These are phyloP conservation scores for Acleris emargana DNA, from an alignment of 2,888 invertebrate genomes.

Conservation along the genomic window DNA sequence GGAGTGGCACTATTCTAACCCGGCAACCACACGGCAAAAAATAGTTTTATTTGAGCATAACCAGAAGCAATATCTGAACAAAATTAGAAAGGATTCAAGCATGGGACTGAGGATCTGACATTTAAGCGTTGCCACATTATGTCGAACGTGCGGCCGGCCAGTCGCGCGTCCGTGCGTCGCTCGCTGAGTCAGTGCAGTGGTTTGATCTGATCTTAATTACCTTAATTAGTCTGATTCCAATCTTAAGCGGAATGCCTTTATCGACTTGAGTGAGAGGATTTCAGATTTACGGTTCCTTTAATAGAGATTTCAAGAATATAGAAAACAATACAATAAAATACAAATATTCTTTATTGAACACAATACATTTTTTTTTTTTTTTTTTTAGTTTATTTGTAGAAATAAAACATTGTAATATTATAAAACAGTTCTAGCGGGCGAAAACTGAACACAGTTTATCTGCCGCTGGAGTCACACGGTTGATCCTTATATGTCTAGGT, in stretches of 20 bases:
- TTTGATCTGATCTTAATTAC: background rate
- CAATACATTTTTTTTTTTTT: no score
- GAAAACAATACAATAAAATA: background rate
- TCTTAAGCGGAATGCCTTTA: background rate
- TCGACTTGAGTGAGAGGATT: background rate
- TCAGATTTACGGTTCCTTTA: background rate
- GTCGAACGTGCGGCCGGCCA: background rate
- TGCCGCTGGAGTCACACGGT: no score
- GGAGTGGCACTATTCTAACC: no score
- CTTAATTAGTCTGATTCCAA: background rate
- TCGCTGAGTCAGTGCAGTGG: background rate
- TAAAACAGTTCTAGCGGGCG: no score
- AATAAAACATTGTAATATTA: no score
- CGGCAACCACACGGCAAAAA: no score
- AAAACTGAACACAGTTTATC: no score
- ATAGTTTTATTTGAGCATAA: background rate
- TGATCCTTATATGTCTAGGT: no score
- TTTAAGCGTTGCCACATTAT: conserved; percentile 1
- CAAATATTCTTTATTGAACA: background rate
- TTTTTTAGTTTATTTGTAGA: no score
- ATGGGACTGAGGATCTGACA: background rate
- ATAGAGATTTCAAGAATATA: background rate
- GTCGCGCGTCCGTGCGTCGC: background rate
- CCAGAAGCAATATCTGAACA: background rate
- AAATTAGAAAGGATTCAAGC: background rate